Evolutionary conservation across 2,113 vertebrate genomes (phyloP).

Genomic region (Salvelinus sp.): DNA sequence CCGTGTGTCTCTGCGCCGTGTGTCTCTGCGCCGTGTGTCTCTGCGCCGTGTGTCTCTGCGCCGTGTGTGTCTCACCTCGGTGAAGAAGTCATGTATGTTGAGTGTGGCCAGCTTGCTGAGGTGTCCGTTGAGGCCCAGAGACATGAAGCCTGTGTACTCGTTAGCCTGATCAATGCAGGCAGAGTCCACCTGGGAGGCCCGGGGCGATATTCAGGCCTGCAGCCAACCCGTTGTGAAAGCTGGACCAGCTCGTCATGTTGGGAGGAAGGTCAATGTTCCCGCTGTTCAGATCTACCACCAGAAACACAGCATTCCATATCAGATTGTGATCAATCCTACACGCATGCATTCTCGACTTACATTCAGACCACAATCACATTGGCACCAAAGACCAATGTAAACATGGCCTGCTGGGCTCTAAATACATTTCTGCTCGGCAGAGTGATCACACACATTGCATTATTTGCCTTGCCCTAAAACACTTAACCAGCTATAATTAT

Average conservation of each 20-base stretch:
- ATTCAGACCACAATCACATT: background rate
- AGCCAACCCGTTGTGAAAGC: slow-evolving; percentile 96
- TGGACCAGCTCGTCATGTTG: slow-evolving; percentile 97
- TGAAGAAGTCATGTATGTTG: slow-evolving; percentile 96
- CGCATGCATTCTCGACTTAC: background rate
- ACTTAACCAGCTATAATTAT: background rate
- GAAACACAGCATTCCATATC: background rate
- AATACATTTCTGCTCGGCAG: background rate
- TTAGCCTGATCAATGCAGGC: slow-evolving; percentile 97
- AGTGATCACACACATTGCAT: background rate
- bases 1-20: background rate
- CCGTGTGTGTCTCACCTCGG: slow-evolving; percentile 78
- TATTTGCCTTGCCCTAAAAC: background rate
- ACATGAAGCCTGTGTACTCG: slow-evolving; percentile 97
- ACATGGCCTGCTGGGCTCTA: background rate
- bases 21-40: background rate
- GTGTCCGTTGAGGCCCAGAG: slow-evolving; percentile 92
- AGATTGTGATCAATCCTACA: background rate
- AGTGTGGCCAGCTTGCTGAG: slow-evolving; percentile 95
- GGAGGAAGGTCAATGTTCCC: slow-evolving; percentile 96
- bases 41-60: background rate
- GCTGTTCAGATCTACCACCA: slow-evolving; percentile 89
- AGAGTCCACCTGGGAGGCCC: slow-evolving; percentile 91
- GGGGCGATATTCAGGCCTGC: slow-evolving; percentile 94
- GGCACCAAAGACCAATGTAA: background rate